Evolutionary conservation across 1,140 invertebrate species (phyloP), one percentile per base, ranked within the genome.

Genomic region (Eumeta japonica): DNA sequence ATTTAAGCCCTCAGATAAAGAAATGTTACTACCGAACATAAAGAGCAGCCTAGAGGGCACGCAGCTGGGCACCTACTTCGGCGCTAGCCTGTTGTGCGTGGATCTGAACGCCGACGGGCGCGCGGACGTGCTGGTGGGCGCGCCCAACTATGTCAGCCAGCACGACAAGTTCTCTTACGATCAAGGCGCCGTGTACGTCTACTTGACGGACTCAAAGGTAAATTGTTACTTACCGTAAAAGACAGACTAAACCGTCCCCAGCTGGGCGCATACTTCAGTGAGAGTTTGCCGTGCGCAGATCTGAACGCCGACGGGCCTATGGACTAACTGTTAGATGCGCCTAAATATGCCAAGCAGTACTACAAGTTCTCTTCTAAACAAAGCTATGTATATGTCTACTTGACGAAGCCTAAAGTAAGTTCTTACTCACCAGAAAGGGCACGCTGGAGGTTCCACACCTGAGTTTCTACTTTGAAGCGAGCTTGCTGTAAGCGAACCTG

Each of bases 251-350:
- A 64, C 7, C 85, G 86, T 0, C 62, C 76, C 16, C 82, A 90
- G 58, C 61, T 82, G 15, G 89, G 89, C 1, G 81, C 87, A 31
- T 90, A 90, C 57, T 93, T 91, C 58, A 90, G 90, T 3, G 78
- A 83, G 0, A 71, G 79, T 11, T 49, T 94, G 1, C 65, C 82
- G 28, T 81, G 82, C 2, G 76, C 81, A 15, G 88, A 92, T 62
- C 54, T 91, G 1, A 86, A 89, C 54, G 77, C 72, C 2, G 88
- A 92, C 58, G 81, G 79, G 1, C 68, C 78, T 12, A 79, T 83
- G 41, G 87, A 94, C 52, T 58, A 93, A 7, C 62, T 92, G n/a
- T 81, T 94, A 13, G 89, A 90, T n/a, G 87, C 90, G 1, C 91
- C 91, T 0, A 80, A 82, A 20, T 83, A 84, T 61, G 58, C 58